Conservation (phyloP, 2,113 vertebrate species). For the Cranoglanis bouderius region DNA sequence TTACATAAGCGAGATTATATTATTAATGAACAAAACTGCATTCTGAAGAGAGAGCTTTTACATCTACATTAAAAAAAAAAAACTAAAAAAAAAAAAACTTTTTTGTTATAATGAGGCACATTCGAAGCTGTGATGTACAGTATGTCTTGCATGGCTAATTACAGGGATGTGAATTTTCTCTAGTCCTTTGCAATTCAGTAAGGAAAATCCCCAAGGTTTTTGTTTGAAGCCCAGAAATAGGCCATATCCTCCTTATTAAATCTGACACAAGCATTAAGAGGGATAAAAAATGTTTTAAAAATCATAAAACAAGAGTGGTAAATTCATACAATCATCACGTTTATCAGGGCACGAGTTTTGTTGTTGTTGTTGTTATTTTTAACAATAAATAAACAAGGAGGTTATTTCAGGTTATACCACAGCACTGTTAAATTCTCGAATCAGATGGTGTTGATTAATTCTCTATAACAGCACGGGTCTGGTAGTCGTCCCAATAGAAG, state of each 20-base stretch:
- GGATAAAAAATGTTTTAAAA: constrained; percentile 40
- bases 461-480: too few species aligned
- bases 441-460: not conserved
- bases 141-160: constrained; percentile 73
- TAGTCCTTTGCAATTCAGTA: constrained; percentile 71
- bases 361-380: too few species aligned
- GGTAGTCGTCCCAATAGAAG: too few species aligned
- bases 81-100: constrained; percentile 34
- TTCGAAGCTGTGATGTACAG: constrained; percentile 70
- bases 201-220: constrained; percentile 69
- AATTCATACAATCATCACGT: not conserved
- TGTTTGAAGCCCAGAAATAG: constrained; percentile 74
- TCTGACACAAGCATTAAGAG: constrained; percentile 52
- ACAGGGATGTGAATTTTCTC: constrained; percentile 71
- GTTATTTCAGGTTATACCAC: not conserved
- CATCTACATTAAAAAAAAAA: constrained; percentile 69
- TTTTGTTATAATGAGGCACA: constrained; percentile 67
- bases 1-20: constrained; percentile 61
- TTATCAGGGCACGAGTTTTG: not conserved
- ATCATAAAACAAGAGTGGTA: too few species aligned
- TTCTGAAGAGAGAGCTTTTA: constrained; percentile 65
- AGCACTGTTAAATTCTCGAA: not conserved
- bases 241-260: constrained; percentile 66
- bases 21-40: constrained; percentile 69
- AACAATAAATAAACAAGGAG: not conserved